Evolutionary conservation across 2,113 vertebrate genomes (phyloP), one percentile per base, ranked within the genome.

Genomic region (Podarcis raffonei): DNA sequence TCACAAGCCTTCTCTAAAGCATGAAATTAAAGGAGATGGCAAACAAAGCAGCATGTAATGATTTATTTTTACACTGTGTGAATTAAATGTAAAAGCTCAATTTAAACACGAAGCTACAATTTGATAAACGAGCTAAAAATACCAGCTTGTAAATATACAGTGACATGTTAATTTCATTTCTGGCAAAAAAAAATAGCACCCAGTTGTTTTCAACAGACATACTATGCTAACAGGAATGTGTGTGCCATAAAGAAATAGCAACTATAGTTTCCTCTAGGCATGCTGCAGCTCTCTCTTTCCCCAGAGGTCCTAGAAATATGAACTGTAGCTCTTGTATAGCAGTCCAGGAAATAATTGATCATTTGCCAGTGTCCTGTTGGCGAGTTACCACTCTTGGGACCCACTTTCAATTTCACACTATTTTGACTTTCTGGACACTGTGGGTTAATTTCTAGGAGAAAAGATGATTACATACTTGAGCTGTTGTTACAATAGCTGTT

Each of bases 391-490:
- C 89, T 92, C 80, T 23, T 83, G 90, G 86, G 95, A 95, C 74
- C 87, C 57, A 65, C 81, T 95, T 96, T 94, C 95, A 96, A 95
- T 95, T 96, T 95, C 89, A 93, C 95, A 95, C n/a, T 92, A 88
- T 93, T 95, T 93, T 93, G 88, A 90, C 92, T 95, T 92, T 90
- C 93, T 93, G 83, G 91, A 94, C 89, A 93, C 88, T 80, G 65
- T 79, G 78, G 84, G 83, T 91, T 94, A 88, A 87, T 77, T 94
- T 93, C 90, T 86, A 86, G 11, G 57, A 87, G 16, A 48, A 0
- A 48, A 83, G 79, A 2, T 11, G 87, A 69, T 62, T n/a, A 77
- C 94, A 91, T 89, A 92, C 72, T 80, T 79, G 75, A 32, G 79
- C 87, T 90, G 37, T 25, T 57, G 76, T 72, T 90, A 71, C 81